Evolutionary conservation across 2,113 vertebrate species (phyloP), one percentile per base, ranked within the genome.

Genomic region (Sinocyclocheilus rhinocerous): DNA sequence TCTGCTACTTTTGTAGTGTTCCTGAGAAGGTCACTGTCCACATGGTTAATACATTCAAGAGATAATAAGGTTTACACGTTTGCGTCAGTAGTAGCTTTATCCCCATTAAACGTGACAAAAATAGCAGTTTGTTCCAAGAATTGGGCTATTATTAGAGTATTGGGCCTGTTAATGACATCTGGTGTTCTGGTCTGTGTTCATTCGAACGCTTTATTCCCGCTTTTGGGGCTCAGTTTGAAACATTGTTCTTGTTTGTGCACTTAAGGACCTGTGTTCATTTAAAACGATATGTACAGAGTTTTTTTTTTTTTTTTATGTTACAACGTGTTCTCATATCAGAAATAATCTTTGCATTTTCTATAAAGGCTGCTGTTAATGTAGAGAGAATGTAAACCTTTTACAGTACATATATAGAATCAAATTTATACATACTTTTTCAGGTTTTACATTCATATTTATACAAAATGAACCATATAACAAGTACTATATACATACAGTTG

Each of bases 51-150:
- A 78, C 76, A 55, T 65, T 73, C 29, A 63, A 29, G 3, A 85
- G 85, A 87, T 88, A 87, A 83, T 76, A 59, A 59, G 50, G 65
- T 80, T 82, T 82, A 55, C n/a, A 39, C 20, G 26, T 86, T 52
- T 86, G 84, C 86, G 39, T 88, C 85, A 90, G 65, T 80, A n/a
- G 26, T 24, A 48, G 59, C 55, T 77, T 18, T 36, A 78, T 76
- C 16, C 70, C 75, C 26, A 83, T 59, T 83, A 79, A 84, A 87
- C 45, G 33, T 87, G 76, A 83, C 52, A 77, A 86, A 87, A 86
- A 90, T 87, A 90, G 76, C 50, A 61, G 57, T 50, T 24, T 26
- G 65, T 90, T 88, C 87, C 83, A 88, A 55, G 36, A 48, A 29
- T 20, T 10, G 12, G 22, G 48, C 79, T 88, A 88, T 83, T 59